Conservation (phyloP, 2,888 invertebrate species). For the Platynereis dumerilii region DNA sequence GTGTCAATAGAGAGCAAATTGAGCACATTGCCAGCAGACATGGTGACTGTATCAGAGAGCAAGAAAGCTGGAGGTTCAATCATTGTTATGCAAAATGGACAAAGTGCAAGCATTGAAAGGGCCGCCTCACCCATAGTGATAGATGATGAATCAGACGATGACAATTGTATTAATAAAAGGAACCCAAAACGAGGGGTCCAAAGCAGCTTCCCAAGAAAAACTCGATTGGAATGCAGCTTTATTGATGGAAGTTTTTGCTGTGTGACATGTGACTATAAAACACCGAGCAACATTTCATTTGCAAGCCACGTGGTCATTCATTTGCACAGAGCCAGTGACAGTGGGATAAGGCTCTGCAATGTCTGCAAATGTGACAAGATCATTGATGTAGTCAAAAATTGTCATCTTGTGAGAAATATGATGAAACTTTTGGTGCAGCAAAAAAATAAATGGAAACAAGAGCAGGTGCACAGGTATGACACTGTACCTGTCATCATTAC, state of each 20-base stretch:
- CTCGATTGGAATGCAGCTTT: conserved; percentile 3
- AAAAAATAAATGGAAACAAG: not conserved
- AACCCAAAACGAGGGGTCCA: no score
- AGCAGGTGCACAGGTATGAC: not conserved
- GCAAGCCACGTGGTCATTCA: not conserved
- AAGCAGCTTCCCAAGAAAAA: not conserved
- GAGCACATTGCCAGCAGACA: no score
- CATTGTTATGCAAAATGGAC: no score
- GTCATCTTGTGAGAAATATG: not conserved
- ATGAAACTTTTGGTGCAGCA: not conserved
- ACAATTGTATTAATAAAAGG: not conserved
- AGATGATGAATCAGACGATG: conserved; percentile 1
- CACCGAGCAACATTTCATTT: not conserved
- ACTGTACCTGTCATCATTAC: no score
- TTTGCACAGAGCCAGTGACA: not conserved
- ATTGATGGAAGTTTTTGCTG: not conserved
- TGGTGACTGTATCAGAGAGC: no score
- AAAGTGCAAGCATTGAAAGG: not conserved
- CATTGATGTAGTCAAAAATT: not conserved
- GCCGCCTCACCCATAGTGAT: not conserved
- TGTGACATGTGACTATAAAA: conserved; percentile 7
- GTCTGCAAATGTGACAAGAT: not conserved
- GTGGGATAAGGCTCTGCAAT: not conserved
- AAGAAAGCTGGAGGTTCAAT: no score
- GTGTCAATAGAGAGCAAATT: no score